These are phyloP conservation scores for Blastomussa wellsi DNA, from an alignment of 92 coral and sea anemone species.

Conservation along the genomic window DNA sequence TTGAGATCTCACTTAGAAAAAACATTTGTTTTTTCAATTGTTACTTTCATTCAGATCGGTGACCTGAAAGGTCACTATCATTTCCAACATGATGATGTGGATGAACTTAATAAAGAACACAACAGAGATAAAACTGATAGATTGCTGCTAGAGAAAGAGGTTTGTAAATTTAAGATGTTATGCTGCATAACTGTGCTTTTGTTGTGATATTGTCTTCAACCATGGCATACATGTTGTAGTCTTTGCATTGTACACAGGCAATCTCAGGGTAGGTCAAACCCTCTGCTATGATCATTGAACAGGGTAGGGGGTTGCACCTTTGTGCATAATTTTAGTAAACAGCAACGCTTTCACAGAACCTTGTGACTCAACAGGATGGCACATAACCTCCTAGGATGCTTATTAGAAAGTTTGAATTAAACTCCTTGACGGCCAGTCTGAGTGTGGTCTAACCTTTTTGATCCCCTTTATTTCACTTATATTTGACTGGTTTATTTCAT, in stretches of 20 bases:
- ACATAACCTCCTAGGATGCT: too few relatives aligned
- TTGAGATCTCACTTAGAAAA: not conserved
- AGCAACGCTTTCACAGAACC: too few relatives aligned
- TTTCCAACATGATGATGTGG: conserved; percentile 90
- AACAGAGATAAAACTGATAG: conserved; percentile 91
- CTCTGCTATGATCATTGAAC: not conserved
- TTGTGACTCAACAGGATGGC: too few relatives aligned
- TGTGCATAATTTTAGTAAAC: too few relatives aligned
- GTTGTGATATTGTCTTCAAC: not conserved
- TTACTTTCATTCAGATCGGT: conserved; percentile 73
- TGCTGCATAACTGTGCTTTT: not conserved
- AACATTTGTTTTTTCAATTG: not conserved
- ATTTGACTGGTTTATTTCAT: too few relatives aligned
- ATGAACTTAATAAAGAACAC: conserved; percentile 86
- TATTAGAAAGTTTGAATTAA: too few relatives aligned
- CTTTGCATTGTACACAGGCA: not conserved
- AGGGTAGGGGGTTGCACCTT: too few relatives aligned
- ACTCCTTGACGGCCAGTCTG: too few relatives aligned
- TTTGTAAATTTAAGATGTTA: conserved; percentile 15
- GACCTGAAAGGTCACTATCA: conserved; percentile 90
- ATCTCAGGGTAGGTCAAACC: not conserved
- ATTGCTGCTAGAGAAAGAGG: conserved; percentile 92
- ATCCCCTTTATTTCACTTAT: too few relatives aligned
- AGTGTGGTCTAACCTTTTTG: too few relatives aligned
- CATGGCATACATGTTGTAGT: not conserved